phyloP scores from a whole-genome alignment of 2,797 vertebrate genomes.

The Novumbra hubbsi region DNA sequence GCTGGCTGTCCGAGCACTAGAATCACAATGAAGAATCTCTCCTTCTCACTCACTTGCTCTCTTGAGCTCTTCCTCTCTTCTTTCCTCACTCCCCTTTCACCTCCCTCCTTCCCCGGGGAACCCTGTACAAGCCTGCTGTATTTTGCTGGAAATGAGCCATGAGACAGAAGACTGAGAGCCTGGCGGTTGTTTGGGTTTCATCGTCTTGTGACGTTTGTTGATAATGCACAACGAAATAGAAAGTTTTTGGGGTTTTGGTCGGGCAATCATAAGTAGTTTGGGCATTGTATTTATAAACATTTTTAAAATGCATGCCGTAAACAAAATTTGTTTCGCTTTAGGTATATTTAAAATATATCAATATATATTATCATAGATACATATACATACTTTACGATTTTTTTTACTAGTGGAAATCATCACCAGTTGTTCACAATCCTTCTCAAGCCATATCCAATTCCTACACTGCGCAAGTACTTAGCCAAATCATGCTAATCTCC shows the following conservation, averaged over 20 bases:
- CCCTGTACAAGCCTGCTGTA: background rate
- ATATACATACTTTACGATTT: background rate
- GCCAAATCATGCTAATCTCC: background rate
- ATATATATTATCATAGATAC: background rate
- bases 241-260: background rate
- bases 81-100: background rate
- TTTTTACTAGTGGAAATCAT: background rate
- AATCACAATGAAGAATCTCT: constrained; percentile 4
- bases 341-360: too few species aligned
- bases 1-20: background rate
- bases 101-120: background rate
- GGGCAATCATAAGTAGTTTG: background rate
- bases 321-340: background rate
- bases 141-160: background rate
- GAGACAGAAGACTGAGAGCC: background rate
- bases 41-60: background rate
- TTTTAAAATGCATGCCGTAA: background rate
- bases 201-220: background rate
- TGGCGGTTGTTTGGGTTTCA: background rate
- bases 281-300: background rate
- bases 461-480: background rate
- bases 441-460: background rate
- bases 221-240: background rate
- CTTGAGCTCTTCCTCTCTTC: background rate
- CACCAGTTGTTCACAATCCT: background rate